These are phyloP conservation scores for Andrena marginata DNA, from an alignment of 2,888 invertebrate species.

Conservation along the genomic window DNA sequence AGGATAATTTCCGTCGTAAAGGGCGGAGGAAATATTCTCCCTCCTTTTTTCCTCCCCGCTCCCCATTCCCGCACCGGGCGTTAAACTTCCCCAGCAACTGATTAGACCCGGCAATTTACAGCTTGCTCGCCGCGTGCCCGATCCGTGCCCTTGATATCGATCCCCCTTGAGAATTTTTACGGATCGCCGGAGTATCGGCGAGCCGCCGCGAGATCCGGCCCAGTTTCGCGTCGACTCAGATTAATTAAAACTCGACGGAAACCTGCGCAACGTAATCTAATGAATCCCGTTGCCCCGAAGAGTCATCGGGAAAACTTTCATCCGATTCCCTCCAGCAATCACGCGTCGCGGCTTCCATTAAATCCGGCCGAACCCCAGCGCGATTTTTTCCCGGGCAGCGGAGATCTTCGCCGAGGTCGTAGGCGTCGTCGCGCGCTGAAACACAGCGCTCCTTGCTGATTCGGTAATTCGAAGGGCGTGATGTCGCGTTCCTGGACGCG, in stretches of 20 bases:
- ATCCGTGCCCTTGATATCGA: conserved; percentile 1
- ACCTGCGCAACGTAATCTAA: neutral
- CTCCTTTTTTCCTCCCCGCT: too few relatives aligned
- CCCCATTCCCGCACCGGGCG: too few relatives aligned
- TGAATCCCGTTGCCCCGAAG: neutral
- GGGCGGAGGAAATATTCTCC: too few relatives aligned
- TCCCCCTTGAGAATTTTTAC: too few relatives aligned
- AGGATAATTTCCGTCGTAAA: neutral
- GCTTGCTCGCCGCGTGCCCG: too few relatives aligned
- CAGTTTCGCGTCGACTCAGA: neutral
- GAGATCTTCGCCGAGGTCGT: too few relatives aligned
- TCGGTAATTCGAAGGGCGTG: neutral
- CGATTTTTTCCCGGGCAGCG: neutral
- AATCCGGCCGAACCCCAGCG: neutral
- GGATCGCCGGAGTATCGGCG: neutral
- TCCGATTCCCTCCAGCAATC: neutral
- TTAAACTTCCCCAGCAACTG: too few relatives aligned
- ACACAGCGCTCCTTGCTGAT: neutral
- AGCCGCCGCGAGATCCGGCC: neutral
- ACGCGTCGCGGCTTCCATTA: neutral
- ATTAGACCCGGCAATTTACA: too few relatives aligned
- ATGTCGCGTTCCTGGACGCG: neutral
- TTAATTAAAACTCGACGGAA: conserved; percentile 16
- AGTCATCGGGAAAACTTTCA: neutral
- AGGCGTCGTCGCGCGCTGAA: too few relatives aligned